These are phyloP conservation scores for Zenarchopterus dispar DNA, from an alignment of 2,797 vertebrate species.

Conservation along the genomic window DNA sequence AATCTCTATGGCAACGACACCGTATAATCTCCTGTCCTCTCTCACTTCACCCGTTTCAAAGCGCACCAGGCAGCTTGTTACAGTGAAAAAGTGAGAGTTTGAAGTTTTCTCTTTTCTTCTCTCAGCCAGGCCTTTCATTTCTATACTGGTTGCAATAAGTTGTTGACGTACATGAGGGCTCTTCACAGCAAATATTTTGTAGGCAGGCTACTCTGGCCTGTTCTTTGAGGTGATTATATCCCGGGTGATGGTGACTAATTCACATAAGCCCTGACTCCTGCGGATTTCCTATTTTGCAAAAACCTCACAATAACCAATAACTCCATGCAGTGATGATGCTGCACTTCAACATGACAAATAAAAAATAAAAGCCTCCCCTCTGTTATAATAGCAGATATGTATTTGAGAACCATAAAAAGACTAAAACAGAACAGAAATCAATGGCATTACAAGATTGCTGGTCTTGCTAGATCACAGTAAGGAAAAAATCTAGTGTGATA, in stretches of 20 bases:
- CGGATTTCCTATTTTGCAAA: constrained; percentile 36
- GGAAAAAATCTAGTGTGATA: not conserved
- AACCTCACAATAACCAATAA: constrained; percentile 24
- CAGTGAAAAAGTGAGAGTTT: constrained; percentile 37
- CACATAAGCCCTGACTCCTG: constrained; percentile 39
- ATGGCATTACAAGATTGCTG: not conserved
- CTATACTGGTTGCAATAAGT: constrained; percentile 16
- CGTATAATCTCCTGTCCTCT: constrained; percentile 27
- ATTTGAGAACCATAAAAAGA: not conserved
- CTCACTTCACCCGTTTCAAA: constrained; percentile 24
- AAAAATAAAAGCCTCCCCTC: not conserved
- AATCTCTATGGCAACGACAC: constrained; percentile 63
- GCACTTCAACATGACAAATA: not conserved
- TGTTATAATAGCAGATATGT: not conserved
- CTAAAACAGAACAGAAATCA: not conserved
- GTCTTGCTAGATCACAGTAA: not conserved
- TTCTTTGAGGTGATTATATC: constrained; percentile 46
- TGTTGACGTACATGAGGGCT: constrained; percentile 44
- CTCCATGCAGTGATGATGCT: not conserved
- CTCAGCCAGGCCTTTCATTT: not conserved
- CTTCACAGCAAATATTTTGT: constrained; percentile 49
- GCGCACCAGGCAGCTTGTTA: constrained; percentile 5
- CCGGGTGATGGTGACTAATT: constrained; percentile 48
- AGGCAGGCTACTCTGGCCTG: constrained; percentile 43
- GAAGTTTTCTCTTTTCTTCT: constrained; percentile 27